Percentiles rank a stretch among this genome's conserved stretches.
phyloP scores from a whole-genome alignment of 2,888 invertebrate genomes.

The Gibbula magus region DNA sequence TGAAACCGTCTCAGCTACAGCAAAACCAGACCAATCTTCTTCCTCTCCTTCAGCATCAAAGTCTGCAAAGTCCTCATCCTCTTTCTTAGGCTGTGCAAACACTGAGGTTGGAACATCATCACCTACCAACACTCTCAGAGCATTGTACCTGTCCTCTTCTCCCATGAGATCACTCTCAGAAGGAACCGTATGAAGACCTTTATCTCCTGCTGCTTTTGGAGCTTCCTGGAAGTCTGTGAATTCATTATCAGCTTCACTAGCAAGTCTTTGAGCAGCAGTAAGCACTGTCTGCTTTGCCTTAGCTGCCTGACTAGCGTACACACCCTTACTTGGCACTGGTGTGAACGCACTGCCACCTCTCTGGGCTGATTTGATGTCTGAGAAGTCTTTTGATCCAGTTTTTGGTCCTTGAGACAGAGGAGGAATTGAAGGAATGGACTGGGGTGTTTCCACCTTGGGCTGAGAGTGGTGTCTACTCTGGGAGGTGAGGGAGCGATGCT shows the following conservation, averaged over 20 bases:
- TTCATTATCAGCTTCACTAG: conserved; percentile 22
- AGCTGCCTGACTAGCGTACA: neutral
- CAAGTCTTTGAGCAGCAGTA: neutral
- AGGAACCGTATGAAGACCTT: conserved; percentile 14
- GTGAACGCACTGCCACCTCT: neutral
- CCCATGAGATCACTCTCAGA: conserved; percentile 56
- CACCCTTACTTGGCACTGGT: neutral
- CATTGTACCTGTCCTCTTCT: conserved; percentile 68
- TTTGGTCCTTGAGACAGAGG: conserved; percentile 20
- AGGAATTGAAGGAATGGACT: conserved; percentile 17
- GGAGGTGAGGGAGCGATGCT: conserved; percentile 44
- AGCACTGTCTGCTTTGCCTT: neutral
- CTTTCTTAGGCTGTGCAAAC: conserved; percentile 9
- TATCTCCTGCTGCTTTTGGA: conserved; percentile 13
- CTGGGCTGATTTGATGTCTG: conserved; percentile 64
- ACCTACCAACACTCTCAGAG: conserved; percentile 54
- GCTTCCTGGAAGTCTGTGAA: conserved; percentile 36
- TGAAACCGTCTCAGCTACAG: neutral
- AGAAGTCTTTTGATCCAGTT: conserved; percentile 55
- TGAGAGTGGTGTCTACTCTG: neutral
- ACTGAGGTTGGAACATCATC: conserved; percentile 29
- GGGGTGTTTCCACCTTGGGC: conserved; percentile 2
- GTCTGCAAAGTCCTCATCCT: conserved; percentile 30
- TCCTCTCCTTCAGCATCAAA: conserved; percentile 32
- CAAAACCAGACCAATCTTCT: conserved; percentile 52